phyloP scores from a whole-genome alignment of 1,140 invertebrate species.

The Lordiphosa clarofinis region DNA sequence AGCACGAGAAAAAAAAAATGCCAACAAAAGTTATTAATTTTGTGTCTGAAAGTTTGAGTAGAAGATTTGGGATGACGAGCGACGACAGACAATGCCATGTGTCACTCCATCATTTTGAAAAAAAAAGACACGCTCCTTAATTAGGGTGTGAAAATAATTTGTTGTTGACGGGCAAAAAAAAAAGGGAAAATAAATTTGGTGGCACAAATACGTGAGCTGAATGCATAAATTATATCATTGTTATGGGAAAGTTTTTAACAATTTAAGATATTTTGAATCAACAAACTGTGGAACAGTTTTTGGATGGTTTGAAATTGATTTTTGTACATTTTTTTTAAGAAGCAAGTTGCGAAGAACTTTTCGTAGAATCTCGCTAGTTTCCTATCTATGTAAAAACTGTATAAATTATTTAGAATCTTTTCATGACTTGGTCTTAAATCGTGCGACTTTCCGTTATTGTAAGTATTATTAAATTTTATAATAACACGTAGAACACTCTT shows the following conservation, averaged over 20 bases:
- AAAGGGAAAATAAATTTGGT: conserved; percentile 2
- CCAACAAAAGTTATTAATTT: conserved; percentile 49
- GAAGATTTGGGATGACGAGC: conserved; percentile 2
- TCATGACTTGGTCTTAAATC: no score
- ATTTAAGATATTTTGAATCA: no score
- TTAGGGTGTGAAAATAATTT: conserved; percentile 56
- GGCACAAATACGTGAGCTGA: conserved; percentile 35
- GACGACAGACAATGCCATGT: conserved; percentile 34
- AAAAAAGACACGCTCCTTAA: conserved; percentile 19
- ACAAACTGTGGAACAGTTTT: no score
- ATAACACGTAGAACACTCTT: no score
- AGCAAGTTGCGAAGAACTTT: no score
- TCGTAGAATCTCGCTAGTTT: no score
- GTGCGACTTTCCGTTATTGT: no score
- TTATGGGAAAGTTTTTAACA: background rate
- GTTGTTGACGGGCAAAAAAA: conserved; percentile 33
- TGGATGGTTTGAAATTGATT: no score
- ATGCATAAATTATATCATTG: conserved; percentile 20
- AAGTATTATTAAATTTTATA: no score
- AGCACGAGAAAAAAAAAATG: conserved; percentile 15
- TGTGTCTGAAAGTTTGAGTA: conserved; percentile 32
- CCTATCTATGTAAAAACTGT: no score
- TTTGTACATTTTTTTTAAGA: no score
- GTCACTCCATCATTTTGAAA: conserved; percentile 37
- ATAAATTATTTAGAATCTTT: no score